Evolutionary conservation across 2,113 vertebrate genomes (phyloP), one percentile per base, ranked within the genome.

Genomic region (Beaufortia kweichowensis): DNA sequence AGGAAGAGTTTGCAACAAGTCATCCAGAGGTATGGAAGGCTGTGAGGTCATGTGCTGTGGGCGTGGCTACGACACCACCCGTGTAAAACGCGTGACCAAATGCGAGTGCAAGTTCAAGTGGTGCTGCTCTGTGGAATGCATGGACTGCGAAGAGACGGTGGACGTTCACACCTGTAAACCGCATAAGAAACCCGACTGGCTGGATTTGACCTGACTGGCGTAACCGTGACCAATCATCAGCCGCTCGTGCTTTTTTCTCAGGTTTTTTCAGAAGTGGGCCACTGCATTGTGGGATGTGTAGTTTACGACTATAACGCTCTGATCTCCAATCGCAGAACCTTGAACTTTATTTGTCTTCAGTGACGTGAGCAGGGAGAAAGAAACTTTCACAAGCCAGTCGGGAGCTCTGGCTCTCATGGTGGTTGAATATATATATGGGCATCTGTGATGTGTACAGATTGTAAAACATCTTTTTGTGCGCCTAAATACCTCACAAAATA

Each of bases 11-110:
- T 99, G 97, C 90, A 97, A 89, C 93, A 98, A 95, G 88, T 88
- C 87, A 11, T 99, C 97, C 0, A 88, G 94, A 1, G 96, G 94
- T 53, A 95, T 94, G 0, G 96, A 98, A 0, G 94, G 97, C 71
- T 99, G 97, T 21, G 97, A 99, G 86, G 94, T 98, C 87, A 99
- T 99, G 97, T 99, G 97, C 89, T 99, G 97, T 6, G 97, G 97
- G 33, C 91, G 97, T n/a, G 97, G 97, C 46, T 98, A 98, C 1
- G 97, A 99, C 92, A 99, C 97, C 69, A 98, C 93, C n/a, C 94
- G 95, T 2, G 90, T 96, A 81, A 96, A 93, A 0, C 95, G 94
- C 0, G 81, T 97, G 89, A 95, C 92, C 83, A 95, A 98, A 90
- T 99, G 97, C 24, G 97, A 98, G 89, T 99, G 97, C 90, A 98